A percentile compares a stretch with the other conserved stretches of the same genome.
Conservation (phyloP, 2,797 vertebrate genomes). For the Philypnodon macrostomus region DNA sequence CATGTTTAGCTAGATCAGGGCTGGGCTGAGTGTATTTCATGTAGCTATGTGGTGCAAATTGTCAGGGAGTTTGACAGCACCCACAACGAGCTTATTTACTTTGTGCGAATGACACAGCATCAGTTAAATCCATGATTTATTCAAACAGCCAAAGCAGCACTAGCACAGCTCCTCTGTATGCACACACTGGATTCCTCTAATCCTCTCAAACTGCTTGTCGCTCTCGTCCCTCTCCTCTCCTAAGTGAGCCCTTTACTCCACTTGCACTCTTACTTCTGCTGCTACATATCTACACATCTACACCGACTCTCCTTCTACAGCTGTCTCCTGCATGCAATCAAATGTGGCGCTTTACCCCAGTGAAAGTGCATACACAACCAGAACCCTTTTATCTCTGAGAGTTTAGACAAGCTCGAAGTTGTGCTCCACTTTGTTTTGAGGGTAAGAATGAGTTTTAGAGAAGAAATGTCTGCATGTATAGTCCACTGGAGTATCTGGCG, state of each 20-base stretch:
- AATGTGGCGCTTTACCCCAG: constrained; percentile 21
- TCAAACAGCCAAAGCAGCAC: constrained; percentile 73
- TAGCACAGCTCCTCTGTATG: constrained; percentile 56
- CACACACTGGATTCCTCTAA: constrained; percentile 56
- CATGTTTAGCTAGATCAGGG: constrained; percentile 34
- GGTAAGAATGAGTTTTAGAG: constrained; percentile 37
- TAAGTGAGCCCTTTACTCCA: constrained; percentile 43
- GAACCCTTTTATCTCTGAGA: constrained; percentile 9
- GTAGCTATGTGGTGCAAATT: constrained; percentile 52
- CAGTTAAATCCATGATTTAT: constrained; percentile 67
- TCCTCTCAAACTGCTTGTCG: constrained; percentile 53
- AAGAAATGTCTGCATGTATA: constrained; percentile 39
- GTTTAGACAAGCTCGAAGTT: constrained; percentile 33
- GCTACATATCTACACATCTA: too few species aligned
- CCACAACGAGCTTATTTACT: constrained; percentile 60
- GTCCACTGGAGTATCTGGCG: constrained; percentile 27
- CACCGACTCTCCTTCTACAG: constrained; percentile 15
- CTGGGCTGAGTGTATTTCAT: constrained; percentile 42
- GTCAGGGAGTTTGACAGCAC: constrained; percentile 46
- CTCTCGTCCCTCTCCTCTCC: constrained; percentile 39
- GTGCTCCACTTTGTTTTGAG: constrained; percentile 43
- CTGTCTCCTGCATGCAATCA: constrained; percentile 24
- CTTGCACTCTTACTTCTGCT: constrained; percentile 31
- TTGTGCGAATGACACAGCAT: constrained; percentile 61
- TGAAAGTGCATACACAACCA: constrained; percentile 6